Evolutionary conservation across 1,140 invertebrate species (phyloP), one percentile per base, ranked within the genome.

Genomic region (Cydia pomonella): DNA sequence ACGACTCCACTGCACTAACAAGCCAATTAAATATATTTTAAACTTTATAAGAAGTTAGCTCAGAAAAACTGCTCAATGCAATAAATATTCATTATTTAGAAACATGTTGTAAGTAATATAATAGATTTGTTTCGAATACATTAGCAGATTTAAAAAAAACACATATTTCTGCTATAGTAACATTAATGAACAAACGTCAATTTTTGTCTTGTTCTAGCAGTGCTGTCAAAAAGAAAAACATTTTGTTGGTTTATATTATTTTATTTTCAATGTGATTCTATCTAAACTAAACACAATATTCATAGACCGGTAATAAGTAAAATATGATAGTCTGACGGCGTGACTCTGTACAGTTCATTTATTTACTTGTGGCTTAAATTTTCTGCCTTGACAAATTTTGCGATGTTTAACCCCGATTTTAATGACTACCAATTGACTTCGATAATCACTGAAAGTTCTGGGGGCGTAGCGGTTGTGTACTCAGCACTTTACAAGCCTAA

Each of bases 401-500:
- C 78, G 73, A 93, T 93, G 91, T 90, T 87, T 78, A 92, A 88
- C 76, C 90, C 91, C 59, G 88, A 92, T 79, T 82, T 93, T 71
- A 85, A 85, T 62, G 91, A 95, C 78, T 95, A 95, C 85, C 92
- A 95, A 77, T 89, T 94, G 72, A 94, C 94, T 87, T 95, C 95
- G 62, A 94, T 95, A 75, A 87, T 96, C 83, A 94, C 95, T 72
- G 95, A 95, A 80, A 96, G 96, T 84, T 95, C 95, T 84, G 95
- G 95, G 85, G 95, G 95, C 66, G 94, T 93, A 50, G 96, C 93
- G 25, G 89, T 94, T n/a, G 95, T 96, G 62, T 95, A 95, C 82
- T 94, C 96, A 64, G 96, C 95, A 13, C 93, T 94, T 78, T 95
- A 97, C 86, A 93, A 94, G 75, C 94, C 95, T n/a, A 95, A 94